Evolutionary conservation across 1,140 invertebrate species (phyloP), one percentile per base, ranked within the genome.

Genomic region (Grapholita molesta): DNA sequence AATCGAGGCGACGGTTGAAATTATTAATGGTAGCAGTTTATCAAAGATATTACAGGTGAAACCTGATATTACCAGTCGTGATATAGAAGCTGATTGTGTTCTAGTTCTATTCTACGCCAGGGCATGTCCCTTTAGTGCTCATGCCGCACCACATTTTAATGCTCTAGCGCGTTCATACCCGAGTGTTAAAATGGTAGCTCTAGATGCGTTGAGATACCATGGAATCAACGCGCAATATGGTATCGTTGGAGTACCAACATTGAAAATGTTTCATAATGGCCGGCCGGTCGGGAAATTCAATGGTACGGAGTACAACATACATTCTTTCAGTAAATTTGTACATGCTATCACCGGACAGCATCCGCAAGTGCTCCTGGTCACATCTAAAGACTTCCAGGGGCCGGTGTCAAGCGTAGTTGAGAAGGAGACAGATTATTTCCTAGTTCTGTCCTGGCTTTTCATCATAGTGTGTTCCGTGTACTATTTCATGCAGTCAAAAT

Each of bases 221-320:
- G 95, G 96, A 55, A 96, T 98, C 32, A 98, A 98, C 90, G 96
- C 97, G 0, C 96, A 97, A 80, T 98, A 97, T 93, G 98, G 98
- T 18, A 97, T 99, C 72, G 95, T 98, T n/a, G 97, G 97, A 18
- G 96, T 99, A 24, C 98, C 98, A 38, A 98, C 97, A 33, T 86
- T 99, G 9, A 94, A 99, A 89, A 93, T 99, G 66, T 97, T 99
- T 79, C 98, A 99, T 83, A 98, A 98, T 92, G 97, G 97, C 0
- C 94, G 96, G 83, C 94, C 97, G 24, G 94, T 97, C 28, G 95
- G 95, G 0, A 97, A 97, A 91, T 98, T 96, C 73, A 98, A 99
- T 92, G 95, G 95, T 18, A 96, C 96, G 9, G 94, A 96, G 64
- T 96, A 97, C 75, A 96, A 94, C 15, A 92, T 98, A 25, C 94